Evolutionary conservation across 2,113 vertebrate species (phyloP).

Genomic region (Accipiter cooperii): DNA sequence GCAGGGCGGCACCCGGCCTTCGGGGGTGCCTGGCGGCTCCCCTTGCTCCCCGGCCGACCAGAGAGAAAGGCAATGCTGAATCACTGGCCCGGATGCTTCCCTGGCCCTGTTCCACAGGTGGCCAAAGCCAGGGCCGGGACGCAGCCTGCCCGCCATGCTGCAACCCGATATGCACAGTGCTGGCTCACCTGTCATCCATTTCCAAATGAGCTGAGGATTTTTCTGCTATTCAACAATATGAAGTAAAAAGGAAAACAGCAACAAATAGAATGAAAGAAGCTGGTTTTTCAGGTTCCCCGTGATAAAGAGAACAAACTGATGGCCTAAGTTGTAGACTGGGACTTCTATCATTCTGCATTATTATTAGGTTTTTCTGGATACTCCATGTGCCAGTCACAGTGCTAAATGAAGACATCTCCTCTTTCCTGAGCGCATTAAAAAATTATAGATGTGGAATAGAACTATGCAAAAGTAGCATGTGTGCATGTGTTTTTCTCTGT

Average conservation of each 20-base stretch:
- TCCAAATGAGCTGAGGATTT: neutral
- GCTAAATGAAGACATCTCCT: neutral
- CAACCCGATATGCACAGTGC: fast-evolving
- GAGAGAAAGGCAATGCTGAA: neutral
- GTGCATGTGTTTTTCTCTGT: neutral
- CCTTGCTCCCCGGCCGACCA: fast-evolving
- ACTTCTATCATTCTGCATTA: neutral
- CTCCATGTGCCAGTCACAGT: neutral
- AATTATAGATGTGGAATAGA: neutral
- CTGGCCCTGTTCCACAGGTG: neutral
- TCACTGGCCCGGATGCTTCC: neutral
- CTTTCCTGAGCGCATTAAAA: neutral
- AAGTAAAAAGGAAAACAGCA: neutral
- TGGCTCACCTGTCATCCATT: neutral
- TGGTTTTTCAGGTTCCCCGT: neutral
- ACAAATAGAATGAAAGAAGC: neutral
- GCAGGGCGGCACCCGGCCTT: neutral
- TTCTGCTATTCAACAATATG: neutral
- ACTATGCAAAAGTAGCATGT: neutral
- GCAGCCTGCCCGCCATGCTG: neutral
- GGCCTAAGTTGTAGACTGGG: neutral
- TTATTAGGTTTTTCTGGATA: neutral
- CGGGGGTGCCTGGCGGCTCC: neutral
- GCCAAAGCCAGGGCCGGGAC: neutral
- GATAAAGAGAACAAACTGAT: neutral